Conservation (phyloP, 1,140 invertebrate genomes). For the Thrips palmi region DNA sequence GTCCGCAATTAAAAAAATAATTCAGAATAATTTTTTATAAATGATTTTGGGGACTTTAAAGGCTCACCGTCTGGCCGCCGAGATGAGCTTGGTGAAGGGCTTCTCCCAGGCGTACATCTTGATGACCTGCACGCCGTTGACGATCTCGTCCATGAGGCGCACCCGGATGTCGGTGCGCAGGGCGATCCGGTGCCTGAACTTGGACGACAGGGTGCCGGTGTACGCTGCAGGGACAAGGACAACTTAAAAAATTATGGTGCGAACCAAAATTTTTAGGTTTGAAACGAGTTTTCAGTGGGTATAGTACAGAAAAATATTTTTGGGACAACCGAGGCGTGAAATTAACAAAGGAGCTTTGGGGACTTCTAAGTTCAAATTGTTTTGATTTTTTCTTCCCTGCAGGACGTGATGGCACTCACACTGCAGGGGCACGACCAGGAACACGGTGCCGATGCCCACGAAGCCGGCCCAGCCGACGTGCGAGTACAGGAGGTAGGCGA, state of each 20-base stretch:
- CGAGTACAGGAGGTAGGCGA: conserved; percentile 51
- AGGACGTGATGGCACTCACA: too few species aligned
- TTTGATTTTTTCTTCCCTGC: too few species aligned
- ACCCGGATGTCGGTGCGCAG: conserved; percentile 57
- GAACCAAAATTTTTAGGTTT: background rate
- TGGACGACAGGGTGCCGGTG: conserved; percentile 42
- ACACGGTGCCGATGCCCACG: conserved; percentile 52
- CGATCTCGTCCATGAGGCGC: conserved; percentile 66
- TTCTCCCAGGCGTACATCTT: conserved; percentile 89
- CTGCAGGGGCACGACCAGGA: conserved; percentile 67
- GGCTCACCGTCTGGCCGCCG: conserved; percentile 31
- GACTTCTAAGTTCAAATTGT: too few species aligned
- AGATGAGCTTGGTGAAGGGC: conserved; percentile 49
- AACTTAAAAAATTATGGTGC: background rate
- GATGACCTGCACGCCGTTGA: conserved; percentile 53
- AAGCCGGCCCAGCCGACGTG: conserved; percentile 52
- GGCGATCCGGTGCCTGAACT: conserved; percentile 43
- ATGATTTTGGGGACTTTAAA: too few species aligned
- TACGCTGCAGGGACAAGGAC: conserved; percentile 28
- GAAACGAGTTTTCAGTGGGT: background rate
- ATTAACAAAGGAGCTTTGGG: too few species aligned
- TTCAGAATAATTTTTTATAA: too few species aligned
- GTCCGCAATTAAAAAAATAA: too few species aligned
- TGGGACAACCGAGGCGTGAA: too few species aligned
- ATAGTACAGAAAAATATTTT: background rate